phyloP scores from a whole-genome alignment of 2,888 invertebrate genomes.

The Parnassius mnemosyne region DNA sequence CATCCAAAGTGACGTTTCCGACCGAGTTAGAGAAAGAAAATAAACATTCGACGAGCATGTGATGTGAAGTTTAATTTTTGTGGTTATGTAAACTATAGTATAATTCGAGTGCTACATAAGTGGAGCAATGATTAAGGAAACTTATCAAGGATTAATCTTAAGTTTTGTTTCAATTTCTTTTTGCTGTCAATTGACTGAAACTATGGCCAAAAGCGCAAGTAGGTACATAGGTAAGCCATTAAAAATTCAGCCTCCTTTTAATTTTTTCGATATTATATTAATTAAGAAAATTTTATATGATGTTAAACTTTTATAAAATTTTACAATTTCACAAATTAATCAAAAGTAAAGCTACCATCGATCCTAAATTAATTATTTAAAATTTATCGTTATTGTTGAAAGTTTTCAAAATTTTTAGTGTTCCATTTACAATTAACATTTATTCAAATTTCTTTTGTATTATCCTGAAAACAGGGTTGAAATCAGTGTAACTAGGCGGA shows the following conservation, averaged over 20 bases:
- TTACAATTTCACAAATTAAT: too few relatives aligned
- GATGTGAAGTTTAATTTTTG: constrained; percentile 27
- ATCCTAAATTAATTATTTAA: constrained; percentile 2
- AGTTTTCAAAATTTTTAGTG: constrained; percentile 18
- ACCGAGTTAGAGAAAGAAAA: constrained; percentile 31
- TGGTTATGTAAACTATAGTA: constrained; percentile 26
- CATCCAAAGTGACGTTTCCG: constrained; percentile 36
- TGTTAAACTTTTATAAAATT: too few relatives aligned
- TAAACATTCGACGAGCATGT: constrained; percentile 27
- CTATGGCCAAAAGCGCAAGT: constrained; percentile 74
- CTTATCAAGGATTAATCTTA: constrained; percentile 71
- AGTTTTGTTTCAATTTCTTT: constrained; percentile 75
- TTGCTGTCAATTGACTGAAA: constrained; percentile 74
- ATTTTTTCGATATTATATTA: too few relatives aligned
- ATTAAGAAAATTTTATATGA: too few relatives aligned
- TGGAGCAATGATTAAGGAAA: constrained; percentile 68
- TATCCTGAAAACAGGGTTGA: constrained; percentile 11
- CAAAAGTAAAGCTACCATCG: too few relatives aligned
- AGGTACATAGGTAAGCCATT: constrained; percentile 66
- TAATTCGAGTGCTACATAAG: constrained; percentile 10
- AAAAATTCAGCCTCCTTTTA: neutral
- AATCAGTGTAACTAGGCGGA: constrained; percentile 7
- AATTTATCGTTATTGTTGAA: constrained; percentile 20
- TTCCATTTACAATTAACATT: constrained; percentile 5
- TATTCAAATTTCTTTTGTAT: constrained; percentile 4